Evolutionary conservation across 35 echinoderm and acorn worm species (phyloP), one percentile per base, ranked within the genome.

Genomic region (Acanthaster planci): DNA sequence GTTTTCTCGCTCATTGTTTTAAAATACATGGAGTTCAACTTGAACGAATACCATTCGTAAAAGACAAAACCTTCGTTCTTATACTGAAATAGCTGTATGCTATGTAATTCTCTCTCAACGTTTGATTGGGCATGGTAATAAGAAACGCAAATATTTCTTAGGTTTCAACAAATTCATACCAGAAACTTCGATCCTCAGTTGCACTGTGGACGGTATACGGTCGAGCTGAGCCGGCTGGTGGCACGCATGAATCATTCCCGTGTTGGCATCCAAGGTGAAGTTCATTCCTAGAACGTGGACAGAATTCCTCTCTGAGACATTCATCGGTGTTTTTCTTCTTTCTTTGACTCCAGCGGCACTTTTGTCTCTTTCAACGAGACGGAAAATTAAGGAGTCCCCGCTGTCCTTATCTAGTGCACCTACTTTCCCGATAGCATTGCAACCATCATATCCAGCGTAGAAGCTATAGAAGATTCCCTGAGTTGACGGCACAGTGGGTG

Each of bases 401-500:
- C 2, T 34, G 29, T 72, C 64, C 64, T 72, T 72, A 23, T 72
- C 64, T 9, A 72, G 23, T 27, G 64, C 64, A 14, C 64, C 64
- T 31, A 72, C 64, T 34, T 72, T 72, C 9, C 64, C 64, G 18
- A 72, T 72, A 2, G 30, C 9, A 35, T 72, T 21, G 34, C 34
- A 72, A 26, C 64, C 64, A 0, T 6, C 7, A 72, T 14, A 31
- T 72, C 64, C 81, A 38, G 35, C 81, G 38, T 83, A 58, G 54
- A 83, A 83, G 56, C 78, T 87, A n/a, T 77, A 72, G 23, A 54
- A 57, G 29, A 87, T 55, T 38, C 35, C 47, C 17, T 52, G 76
- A n/a, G 51, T 77, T 18, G 21, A 47, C 39, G 67, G 67, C 1
- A 78, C 76, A 31, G 34, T 72, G 26, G 85, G 85, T 29, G 51